Evolutionary conservation across 2,888 invertebrate genomes (phyloP).

Genomic region (Aricia artaxerxes): DNA sequence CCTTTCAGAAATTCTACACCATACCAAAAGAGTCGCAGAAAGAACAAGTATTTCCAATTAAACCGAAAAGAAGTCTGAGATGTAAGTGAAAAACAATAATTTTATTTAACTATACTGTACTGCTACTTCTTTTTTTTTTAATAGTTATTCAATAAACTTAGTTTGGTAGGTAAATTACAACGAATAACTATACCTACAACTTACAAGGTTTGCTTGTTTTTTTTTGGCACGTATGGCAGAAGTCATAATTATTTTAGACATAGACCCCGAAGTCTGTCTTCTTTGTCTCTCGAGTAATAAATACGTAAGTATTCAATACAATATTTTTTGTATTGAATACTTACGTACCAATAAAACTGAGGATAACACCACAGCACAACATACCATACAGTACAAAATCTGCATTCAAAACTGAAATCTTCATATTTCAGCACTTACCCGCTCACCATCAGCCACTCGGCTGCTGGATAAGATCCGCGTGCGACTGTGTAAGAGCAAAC

Average conservation of each 20-base stretch:
- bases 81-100: conserved; percentile 44
- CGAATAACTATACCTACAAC: too few relatives aligned
- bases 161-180: too few relatives aligned
- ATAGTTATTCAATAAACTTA: too few relatives aligned
- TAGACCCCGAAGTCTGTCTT: too few relatives aligned
- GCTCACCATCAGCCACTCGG: conserved; percentile 63
- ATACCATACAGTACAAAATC: neutral
- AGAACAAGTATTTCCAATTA: conserved; percentile 39
- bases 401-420: neutral
- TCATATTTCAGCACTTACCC: conserved; percentile 45
- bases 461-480: conserved; percentile 63
- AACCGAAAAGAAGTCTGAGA: conserved; percentile 47
- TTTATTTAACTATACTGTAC: neutral
- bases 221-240: too few relatives aligned
- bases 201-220: too few relatives aligned
- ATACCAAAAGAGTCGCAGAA: conserved; percentile 43
- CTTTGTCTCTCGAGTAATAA: too few relatives aligned
- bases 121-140: too few relatives aligned
- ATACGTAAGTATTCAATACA: too few relatives aligned
- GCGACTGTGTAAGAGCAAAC: conserved; percentile 59
- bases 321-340: too few relatives aligned
- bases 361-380: neutral
- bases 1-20: conserved; percentile 47
- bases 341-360: neutral
- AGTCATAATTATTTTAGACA: too few relatives aligned